These are phyloP conservation scores for Ovis canadensis DNA, from an alignment of 2,113 vertebrate species.

Conservation along the genomic window DNA sequence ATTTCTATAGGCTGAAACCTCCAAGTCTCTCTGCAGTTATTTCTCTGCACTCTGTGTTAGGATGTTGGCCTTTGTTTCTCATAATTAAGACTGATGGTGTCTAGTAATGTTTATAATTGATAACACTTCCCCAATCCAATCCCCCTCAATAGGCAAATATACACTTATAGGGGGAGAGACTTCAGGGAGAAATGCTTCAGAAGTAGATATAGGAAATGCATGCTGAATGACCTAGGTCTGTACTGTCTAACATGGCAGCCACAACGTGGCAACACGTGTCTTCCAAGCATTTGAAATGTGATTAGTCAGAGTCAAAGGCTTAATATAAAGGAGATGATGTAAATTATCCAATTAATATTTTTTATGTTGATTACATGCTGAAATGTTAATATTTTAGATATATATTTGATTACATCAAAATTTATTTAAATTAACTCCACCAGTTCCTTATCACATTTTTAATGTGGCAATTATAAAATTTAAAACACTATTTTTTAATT, in stretches of 20 bases:
- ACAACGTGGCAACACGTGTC: not conserved
- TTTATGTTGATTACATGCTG: not conserved
- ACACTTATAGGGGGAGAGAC: not conserved
- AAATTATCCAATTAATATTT: not conserved
- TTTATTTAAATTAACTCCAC: not conserved
- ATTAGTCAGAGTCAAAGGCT: not conserved
- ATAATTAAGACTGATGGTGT: not conserved
- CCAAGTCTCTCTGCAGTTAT: not conserved
- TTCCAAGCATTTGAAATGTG: not conserved
- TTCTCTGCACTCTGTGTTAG: not conserved
- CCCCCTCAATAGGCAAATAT: not conserved
- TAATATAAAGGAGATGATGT: not conserved
- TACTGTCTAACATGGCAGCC: not conserved
- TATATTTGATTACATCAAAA: not conserved
- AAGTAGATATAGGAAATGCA: not conserved
- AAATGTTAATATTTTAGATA: slow-evolving; percentile 2
- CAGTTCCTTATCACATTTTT: not conserved
- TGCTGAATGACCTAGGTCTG: not conserved
- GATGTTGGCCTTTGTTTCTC: not conserved
- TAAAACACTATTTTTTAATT: not conserved
- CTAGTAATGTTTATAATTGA: slow-evolving; percentile 1
- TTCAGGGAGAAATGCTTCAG: not conserved
- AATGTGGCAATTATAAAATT: not conserved
- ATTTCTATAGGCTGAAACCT: not conserved
- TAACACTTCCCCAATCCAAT: not conserved